These are phyloP conservation scores for Embiotoca jacksoni DNA, from an alignment of 2,113 vertebrate genomes.

Conservation along the genomic window DNA sequence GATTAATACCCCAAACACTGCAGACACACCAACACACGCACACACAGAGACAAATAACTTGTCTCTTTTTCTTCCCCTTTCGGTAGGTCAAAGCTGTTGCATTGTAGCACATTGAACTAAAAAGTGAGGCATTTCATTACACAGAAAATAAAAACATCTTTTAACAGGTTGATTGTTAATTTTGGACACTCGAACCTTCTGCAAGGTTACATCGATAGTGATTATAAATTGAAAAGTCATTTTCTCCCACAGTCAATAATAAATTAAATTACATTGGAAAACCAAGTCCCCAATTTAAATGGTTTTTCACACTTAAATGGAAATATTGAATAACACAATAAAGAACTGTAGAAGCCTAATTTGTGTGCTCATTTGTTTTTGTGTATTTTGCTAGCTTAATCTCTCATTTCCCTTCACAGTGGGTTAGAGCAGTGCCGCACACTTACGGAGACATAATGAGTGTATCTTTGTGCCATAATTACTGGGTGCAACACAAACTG, in stretches of 20 bases:
- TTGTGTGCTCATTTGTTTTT: constrained; percentile 51
- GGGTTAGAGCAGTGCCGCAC: constrained; percentile 42
- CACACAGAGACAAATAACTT: background rate
- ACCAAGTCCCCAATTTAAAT: constrained; percentile 36
- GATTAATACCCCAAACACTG: constrained; percentile 56
- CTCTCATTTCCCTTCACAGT: constrained; percentile 46
- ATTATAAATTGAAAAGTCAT: constrained; percentile 19
- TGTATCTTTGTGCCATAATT: constrained; percentile 64
- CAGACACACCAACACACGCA: constrained; percentile 24
- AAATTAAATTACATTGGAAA: constrained; percentile 49
- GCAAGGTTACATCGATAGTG: background rate
- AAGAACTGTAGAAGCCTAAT: constrained; percentile 44
- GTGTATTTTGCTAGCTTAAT: constrained; percentile 53
- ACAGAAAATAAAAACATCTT: background rate
- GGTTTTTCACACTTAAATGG: constrained; percentile 57
- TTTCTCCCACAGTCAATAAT: constrained; percentile 17
- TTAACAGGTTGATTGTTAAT: constrained; percentile 6
- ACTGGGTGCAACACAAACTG: constrained; percentile 53
- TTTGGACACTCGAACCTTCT: constrained; percentile 14
- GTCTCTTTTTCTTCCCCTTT: background rate
- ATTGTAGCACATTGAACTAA: background rate
- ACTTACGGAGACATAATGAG: constrained; percentile 62
- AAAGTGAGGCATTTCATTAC: constrained; percentile 12
- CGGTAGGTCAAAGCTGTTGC: background rate
- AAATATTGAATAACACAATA: constrained; percentile 56